phyloP scores from a whole-genome alignment of 2,113 vertebrate genomes.

The Nipponia nippon region DNA sequence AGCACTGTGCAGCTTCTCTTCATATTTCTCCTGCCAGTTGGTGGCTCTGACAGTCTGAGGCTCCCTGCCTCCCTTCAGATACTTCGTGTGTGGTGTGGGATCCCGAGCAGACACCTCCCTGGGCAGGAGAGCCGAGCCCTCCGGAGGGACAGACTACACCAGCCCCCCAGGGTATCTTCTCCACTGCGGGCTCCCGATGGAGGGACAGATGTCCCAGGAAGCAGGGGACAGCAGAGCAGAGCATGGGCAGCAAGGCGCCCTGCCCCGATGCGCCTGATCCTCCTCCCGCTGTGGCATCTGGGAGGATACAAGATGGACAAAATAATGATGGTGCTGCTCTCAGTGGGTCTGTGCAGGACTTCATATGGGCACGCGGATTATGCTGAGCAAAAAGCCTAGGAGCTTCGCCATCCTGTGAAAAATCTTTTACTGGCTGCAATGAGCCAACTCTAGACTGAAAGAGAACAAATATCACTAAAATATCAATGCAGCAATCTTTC shows the following conservation, averaged over 20 bases:
- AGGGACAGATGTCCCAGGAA: neutral
- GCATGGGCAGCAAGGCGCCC: neutral
- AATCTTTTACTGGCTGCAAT: neutral
- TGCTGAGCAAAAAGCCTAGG: neutral
- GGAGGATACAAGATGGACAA: neutral
- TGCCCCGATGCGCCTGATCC: neutral
- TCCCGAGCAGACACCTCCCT: neutral
- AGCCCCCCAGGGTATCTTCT: neutral
- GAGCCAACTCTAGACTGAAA: neutral
- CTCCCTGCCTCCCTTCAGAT: neutral
- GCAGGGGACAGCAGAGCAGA: neutral
- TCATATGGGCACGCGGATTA: accelerated
- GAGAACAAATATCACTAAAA: neutral
- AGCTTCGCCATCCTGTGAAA: neutral
- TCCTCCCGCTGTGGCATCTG: neutral
- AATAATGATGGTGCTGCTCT: neutral
- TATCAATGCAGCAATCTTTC: neutral
- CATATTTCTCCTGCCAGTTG: accelerated
- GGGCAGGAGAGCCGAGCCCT: neutral
- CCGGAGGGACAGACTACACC: neutral
- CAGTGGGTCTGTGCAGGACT: neutral
- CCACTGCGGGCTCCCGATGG: neutral
- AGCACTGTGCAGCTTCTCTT: neutral
- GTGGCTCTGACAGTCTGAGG: neutral
- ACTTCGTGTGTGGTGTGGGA: accelerated